Percentiles rank a stretch among this genome's conserved stretches.
Evolutionary conservation across 2,113 vertebrate genomes (phyloP).

Genomic region (Embiotoca jacksoni): DNA sequence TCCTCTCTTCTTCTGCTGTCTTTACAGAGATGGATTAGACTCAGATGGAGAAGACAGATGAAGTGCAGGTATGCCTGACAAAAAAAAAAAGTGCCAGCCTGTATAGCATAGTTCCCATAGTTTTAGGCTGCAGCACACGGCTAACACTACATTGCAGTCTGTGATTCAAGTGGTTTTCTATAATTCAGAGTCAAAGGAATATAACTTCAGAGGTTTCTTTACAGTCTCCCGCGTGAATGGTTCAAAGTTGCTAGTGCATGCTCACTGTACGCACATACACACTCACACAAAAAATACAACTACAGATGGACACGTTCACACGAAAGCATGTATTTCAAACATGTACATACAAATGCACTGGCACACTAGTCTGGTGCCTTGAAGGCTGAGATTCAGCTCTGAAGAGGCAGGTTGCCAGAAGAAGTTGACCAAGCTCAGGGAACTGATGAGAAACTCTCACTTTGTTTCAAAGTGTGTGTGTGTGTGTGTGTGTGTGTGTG

Average conservation of each 20-base stretch:
- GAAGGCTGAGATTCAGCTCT: constrained; percentile 60
- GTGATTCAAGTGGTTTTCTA: constrained; percentile 66
- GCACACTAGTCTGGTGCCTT: constrained; percentile 56
- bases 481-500: constrained; percentile 22
- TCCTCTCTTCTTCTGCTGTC: constrained; percentile 10
- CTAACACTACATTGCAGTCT: constrained; percentile 50
- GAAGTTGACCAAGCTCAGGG: constrained; percentile 55
- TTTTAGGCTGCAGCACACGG: constrained; percentile 34
- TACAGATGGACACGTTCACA: constrained; percentile 2
- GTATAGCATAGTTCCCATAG: constrained; percentile 34
- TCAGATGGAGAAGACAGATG: constrained; percentile 49
- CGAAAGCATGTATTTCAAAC: constrained; percentile 2
- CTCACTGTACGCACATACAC: constrained; percentile 20
- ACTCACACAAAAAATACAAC: constrained; percentile 6
- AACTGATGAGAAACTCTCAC: constrained; percentile 56
- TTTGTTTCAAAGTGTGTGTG: constrained; percentile 24
- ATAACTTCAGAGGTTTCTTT: constrained; percentile 72
- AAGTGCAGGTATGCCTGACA: constrained; percentile 42
- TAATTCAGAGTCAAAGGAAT: constrained; percentile 73
- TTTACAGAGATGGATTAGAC: constrained; percentile 50
- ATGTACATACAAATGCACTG: constrained; percentile 13
- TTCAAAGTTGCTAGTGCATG: constrained; percentile 55
- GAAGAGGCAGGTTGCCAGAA: constrained; percentile 65
- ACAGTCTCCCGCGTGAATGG: constrained; percentile 56
- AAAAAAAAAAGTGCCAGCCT: constrained; percentile 40